Evolutionary conservation across 1,140 invertebrate genomes (phyloP).

Genomic region (Capitella teleta): DNA sequence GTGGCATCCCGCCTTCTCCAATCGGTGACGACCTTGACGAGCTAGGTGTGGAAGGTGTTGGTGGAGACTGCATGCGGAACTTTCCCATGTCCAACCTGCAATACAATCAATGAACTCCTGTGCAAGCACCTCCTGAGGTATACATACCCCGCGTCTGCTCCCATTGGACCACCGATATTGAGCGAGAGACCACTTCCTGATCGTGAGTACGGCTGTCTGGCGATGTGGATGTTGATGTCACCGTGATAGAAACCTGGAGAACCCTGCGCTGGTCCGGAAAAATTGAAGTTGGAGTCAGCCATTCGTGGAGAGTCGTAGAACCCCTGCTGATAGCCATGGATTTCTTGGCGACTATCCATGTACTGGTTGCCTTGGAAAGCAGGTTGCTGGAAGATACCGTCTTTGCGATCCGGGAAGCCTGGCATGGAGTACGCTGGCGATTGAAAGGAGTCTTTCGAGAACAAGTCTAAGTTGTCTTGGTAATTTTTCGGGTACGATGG

Average conservation of each 20-base stretch:
- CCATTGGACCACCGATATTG: constrained; percentile 5
- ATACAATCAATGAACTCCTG: neutral
- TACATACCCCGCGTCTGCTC: neutral
- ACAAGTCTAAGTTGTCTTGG: too few relatives aligned
- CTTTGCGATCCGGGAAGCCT: too few relatives aligned
- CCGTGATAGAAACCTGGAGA: constrained; percentile 18
- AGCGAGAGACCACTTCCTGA: constrained; percentile 14
- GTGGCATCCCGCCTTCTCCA: constrained; percentile 35
- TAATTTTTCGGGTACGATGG: too few relatives aligned
- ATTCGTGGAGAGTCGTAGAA: constrained; percentile 30
- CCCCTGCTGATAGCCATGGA: constrained; percentile 3
- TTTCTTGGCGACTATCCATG: too few relatives aligned
- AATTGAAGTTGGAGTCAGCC: constrained; percentile 30
- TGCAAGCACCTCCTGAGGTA: neutral
- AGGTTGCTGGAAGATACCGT: too few relatives aligned
- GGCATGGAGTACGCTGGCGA: too few relatives aligned
- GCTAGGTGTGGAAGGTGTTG: constrained; percentile 32
- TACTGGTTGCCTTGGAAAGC: too few relatives aligned
- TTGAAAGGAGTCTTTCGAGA: too few relatives aligned
- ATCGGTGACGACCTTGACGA: constrained; percentile 35
- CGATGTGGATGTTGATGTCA: constrained; percentile 45
- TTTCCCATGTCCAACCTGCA: constrained; percentile 32
- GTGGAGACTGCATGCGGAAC: constrained; percentile 33
- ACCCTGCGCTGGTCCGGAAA: constrained; percentile 22
- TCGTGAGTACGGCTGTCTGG: constrained; percentile 54